Conservation (phyloP, 2,888 invertebrate species). For the Orchesella flavescens region DNA sequence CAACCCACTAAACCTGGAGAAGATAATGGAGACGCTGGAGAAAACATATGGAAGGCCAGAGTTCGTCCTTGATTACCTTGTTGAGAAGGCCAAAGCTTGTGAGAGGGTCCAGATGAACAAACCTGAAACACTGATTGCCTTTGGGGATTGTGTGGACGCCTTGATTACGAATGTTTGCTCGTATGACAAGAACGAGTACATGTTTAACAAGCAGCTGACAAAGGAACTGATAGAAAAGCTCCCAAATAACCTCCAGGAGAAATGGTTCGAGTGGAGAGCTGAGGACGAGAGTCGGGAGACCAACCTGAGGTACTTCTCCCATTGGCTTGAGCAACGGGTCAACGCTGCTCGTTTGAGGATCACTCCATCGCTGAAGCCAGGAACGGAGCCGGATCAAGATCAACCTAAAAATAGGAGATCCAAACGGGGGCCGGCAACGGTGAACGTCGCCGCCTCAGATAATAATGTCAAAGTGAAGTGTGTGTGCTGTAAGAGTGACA, state of each 20-base stretch:
- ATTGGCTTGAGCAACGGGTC: background rate
- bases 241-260: background rate
- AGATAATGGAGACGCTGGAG: constrained; percentile 1
- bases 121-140: background rate
- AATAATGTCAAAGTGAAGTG: background rate
- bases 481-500: background rate
- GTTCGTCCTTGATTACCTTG: background rate
- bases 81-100: background rate
- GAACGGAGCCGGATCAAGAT: too few relatives aligned
- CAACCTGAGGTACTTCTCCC: background rate
- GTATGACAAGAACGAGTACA: background rate
- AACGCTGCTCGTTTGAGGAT: background rate
- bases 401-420: background rate
- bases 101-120: background rate
- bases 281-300: background rate
- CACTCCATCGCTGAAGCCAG: too few relatives aligned
- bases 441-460: background rate
- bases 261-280: background rate
- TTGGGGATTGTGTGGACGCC: background rate
- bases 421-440: background rate
- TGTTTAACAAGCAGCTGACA: background rate
- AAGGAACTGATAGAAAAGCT: constrained; percentile 12
- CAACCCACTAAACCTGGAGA: background rate
- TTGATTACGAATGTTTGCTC: background rate
- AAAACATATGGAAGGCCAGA: background rate